A percentile compares a stretch with the other conserved stretches of the same genome.
These are phyloP conservation scores for Synergus umbraculus DNA, from an alignment of 2,888 invertebrate genomes.

Conservation along the genomic window DNA sequence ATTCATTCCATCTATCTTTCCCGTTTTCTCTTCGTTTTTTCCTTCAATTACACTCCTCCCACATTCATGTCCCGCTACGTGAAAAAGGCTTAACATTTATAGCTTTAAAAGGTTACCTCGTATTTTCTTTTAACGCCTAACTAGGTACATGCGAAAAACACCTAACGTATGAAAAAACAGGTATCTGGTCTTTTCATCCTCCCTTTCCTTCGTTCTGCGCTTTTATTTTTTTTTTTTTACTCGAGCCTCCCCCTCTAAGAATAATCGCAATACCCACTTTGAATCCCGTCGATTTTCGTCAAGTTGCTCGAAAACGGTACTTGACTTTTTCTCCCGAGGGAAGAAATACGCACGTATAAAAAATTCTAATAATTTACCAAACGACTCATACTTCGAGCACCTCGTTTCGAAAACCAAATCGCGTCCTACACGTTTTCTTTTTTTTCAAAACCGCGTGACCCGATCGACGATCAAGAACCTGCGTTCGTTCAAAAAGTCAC, in stretches of 20 bases:
- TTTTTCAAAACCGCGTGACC: conserved; percentile 36
- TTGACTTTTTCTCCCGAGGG: conserved; percentile 38
- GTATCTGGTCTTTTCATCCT: conserved; percentile 58
- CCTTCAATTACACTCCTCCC: conserved; percentile 18
- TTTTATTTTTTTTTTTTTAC: background rate
- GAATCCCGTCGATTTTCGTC: conserved; percentile 7
- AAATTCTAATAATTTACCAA: conserved; percentile 41
- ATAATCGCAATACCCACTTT: conserved; percentile 37
- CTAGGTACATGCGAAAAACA: conserved; percentile 67
- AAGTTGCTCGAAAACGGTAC: conserved; percentile 38
- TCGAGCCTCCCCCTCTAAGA: conserved; percentile 30
- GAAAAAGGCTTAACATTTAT: conserved; percentile 58
- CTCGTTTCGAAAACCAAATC: conserved; percentile 45
- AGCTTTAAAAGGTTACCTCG: conserved; percentile 59
- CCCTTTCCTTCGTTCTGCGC: conserved; percentile 54
- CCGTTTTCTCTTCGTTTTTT: conserved; percentile 15
- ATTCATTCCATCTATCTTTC: conserved; percentile 39
- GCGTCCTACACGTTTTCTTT: conserved; percentile 43
- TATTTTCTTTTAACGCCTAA: conserved; percentile 62
- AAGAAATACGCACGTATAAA: conserved; percentile 21
- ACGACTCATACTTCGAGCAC: conserved; percentile 22
- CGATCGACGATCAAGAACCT: conserved; percentile 56
- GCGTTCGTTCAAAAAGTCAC: conserved; percentile 60
- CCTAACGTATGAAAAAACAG: conserved; percentile 67
- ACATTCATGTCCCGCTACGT: conserved; percentile 51